Base-by-base conservation (phyloP, 2,113 vertebrate species). In the Addax nasomaculatus region DNA sequence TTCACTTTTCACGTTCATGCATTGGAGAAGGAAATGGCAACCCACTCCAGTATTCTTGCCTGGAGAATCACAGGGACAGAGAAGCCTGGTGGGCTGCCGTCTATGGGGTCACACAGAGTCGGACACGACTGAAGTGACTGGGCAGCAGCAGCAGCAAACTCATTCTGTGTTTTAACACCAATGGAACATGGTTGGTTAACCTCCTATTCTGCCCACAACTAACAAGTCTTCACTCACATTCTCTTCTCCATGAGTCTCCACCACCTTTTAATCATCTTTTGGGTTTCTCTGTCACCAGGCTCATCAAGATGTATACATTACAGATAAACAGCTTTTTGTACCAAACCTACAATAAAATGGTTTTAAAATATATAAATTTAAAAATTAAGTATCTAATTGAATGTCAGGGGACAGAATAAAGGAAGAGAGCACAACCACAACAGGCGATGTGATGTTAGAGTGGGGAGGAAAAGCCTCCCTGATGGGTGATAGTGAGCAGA, bases 111-210 rank as follows among this genome's bases (percentile, higher is more conserved):
- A 0, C 58, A 30, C 13, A 30, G 29, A 62, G 29, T 62, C 14
- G 0, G 60, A 62, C 29, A 62, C 0, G 0, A 62, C 29, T 62
- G 14, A 16, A 33, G 29, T 0, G 6, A 62, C 3, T 62, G 11
- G 8, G 55, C 11, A 62, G 60, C 60, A 62, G 60, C 14, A 60
- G 58, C 27, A 55, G 53, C 53, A 55, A 55, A 21, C 53, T 55
- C 53, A 55, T 55, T 55, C 53, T 58, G 14, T 62, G 10, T 16
- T 80, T 95, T 84, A 76, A 83, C 2, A 64, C 15, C 11, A 85
- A 3, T 2, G 14, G 2, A 58, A 39, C 8, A 78, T 0, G 2
- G 8, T 51, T 84, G 2, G 19, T 79, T 73, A 90, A 49, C 30
- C 23, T 11, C 0, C 55, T 29, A 0, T 39, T 57, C 84, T 70